These are phyloP conservation scores for Ectropis crepuscularia DNA, from an alignment of 2,888 invertebrate genomes.

Conservation along the genomic window DNA sequence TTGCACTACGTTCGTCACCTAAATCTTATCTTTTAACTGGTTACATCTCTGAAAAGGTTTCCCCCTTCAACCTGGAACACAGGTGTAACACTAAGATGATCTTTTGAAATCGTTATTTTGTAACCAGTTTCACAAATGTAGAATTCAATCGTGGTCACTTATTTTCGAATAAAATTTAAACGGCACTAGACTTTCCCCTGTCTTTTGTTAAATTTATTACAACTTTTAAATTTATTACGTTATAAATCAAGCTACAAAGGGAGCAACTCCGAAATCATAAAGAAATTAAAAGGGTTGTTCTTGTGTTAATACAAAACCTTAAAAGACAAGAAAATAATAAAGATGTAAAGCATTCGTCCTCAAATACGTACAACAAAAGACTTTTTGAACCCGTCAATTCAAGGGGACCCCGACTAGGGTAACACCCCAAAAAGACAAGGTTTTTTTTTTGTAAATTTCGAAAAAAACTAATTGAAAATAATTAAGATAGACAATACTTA, in stretches of 20 bases:
- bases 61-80: no score
- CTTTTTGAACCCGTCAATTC: conserved; percentile 26
- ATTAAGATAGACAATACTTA: no score
- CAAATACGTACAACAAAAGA: conserved; percentile 22
- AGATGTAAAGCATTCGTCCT: conserved; percentile 31
- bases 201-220: conserved; percentile 23
- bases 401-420: conserved; percentile 2
- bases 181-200: conserved; percentile 10
- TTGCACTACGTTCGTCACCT: no score
- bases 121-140: background rate
- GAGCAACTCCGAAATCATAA: conserved; percentile 29
- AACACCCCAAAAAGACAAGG: background rate
- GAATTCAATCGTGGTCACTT: conserved; percentile 12
- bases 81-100: background rate
- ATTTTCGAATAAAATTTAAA: conserved; percentile 16
- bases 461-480: no score
- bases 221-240: conserved; percentile 24
- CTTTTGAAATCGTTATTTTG: background rate
- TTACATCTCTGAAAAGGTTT: no score
- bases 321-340: conserved; percentile 32
- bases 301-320: conserved; percentile 32
- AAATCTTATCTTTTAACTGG: no score
- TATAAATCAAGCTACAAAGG: conserved; percentile 27
- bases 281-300: conserved; percentile 34
- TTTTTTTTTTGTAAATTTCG: background rate